Base-by-base conservation (phyloP, 1,140 invertebrate species). In the Agrilus planipennis region DNA sequence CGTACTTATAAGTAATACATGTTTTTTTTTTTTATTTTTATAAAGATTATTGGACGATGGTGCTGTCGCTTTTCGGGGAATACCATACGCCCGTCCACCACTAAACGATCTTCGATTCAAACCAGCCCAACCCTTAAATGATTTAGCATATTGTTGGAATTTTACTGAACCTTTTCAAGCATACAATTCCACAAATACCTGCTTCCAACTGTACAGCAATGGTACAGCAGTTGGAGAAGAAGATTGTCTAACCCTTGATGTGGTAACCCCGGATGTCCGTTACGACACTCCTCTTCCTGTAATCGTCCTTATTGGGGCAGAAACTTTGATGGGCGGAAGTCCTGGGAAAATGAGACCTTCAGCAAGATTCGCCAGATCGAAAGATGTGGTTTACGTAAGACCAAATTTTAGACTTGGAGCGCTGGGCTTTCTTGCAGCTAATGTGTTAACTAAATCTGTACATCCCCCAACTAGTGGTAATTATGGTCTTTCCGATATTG, bases 51-150 rank as follows among this genome's bases (percentile, higher is more conserved):
- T 79, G 17, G 78, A 87, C 53, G 78, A 86, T 42, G 78, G 76
- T 10, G 81, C 75, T 2, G 81, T 79, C 49, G 80, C 81, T 2
- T 91, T 91, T 61, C 76, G 77, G 14, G 85, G 86, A 12, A 83
- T 92, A 34, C 88, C 87, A 0, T 92, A 87, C 58, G 87, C 88
- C 2, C 52, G 77, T n/a, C 79, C 85, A 9, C 87, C 88, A 0
- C 45, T 81, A 0, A 73, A 65, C 7, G 71, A 79, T 29, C 66
- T 69, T 16, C 71, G 87, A 42, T 91, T 84, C 73, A 73, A 75
- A 25, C 69, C 75, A 3, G 83, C 87, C 0, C 69, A 78, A 45
- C 62, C 74, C 3, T 59, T 84, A 1, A 63, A 75, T 21, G 64
- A 69, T 12, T 65, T 89, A 27, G 71, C 79, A 14, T 66, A 80